Evolutionary conservation across 2,797 vertebrate species (phyloP).

Genomic region (Dryobates pubescens): DNA sequence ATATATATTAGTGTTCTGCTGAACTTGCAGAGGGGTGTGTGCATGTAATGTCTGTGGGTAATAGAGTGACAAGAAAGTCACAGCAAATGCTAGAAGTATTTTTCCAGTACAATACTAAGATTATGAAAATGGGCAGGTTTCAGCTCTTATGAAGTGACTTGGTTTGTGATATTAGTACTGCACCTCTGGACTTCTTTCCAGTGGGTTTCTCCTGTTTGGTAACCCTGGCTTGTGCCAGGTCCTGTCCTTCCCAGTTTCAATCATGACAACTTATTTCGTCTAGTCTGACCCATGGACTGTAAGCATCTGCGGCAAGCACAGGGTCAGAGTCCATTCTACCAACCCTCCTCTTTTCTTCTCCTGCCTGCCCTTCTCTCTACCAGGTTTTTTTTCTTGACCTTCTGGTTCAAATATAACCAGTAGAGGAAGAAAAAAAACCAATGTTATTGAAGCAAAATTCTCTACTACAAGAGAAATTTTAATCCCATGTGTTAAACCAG

Average conservation of each 20-base stretch:
- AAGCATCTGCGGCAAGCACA: not conserved
- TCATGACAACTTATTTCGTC: not conserved
- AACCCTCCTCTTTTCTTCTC: not conserved
- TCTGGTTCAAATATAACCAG: slow-evolving; percentile 11
- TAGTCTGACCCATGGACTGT: not conserved
- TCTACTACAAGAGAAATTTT: slow-evolving; percentile 34
- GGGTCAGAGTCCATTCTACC: not conserved
- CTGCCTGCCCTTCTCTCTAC: not conserved
- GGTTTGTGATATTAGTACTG: not conserved
- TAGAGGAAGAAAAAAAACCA: not conserved
- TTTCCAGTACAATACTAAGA: not conserved
- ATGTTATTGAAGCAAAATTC: slow-evolving; percentile 8
- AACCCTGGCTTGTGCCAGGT: not conserved
- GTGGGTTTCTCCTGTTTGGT: not conserved
- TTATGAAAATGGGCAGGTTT: not conserved
- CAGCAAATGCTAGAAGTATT: not conserved
- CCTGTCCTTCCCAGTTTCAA: not conserved
- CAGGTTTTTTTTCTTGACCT: not conserved
- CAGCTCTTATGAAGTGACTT: not conserved
- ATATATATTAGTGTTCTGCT: not conserved
- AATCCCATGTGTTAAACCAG: slow-evolving; percentile 28
- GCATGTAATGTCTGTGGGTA: not conserved
- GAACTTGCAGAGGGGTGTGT: not conserved
- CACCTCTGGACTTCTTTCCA: not conserved
- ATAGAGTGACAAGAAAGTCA: not conserved